phyloP scores from a whole-genome alignment of 2,113 vertebrate species.

The Forbesichthys agassizii region DNA sequence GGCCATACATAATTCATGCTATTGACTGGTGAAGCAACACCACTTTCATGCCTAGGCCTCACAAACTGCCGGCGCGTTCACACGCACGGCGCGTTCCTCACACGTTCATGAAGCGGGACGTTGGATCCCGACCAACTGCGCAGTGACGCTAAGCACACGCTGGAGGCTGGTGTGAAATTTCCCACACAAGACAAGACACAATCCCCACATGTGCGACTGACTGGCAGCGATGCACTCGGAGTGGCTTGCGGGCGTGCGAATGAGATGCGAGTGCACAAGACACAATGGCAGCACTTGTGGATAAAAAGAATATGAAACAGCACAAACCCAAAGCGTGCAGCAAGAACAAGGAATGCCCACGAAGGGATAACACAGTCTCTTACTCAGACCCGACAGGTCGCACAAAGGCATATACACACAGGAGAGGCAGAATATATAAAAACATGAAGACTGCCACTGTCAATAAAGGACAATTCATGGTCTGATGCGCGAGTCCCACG shows the following conservation, averaged over 20 bases:
- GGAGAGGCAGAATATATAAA: neutral
- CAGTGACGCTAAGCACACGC: constrained; percentile 46
- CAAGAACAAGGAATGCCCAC: neutral
- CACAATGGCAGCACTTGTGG: neutral
- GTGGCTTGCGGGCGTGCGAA: constrained; percentile 3
- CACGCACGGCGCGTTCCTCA: constrained; percentile 29
- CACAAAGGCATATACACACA: constrained; percentile 1
- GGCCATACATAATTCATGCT: constrained; percentile 76
- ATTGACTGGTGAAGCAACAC: constrained; percentile 72
- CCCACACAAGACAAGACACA: constrained; percentile 35
- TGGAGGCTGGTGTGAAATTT: constrained; percentile 47
- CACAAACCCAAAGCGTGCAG: neutral
- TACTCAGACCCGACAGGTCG: constrained; percentile 6
- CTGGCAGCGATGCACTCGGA: constrained; percentile 12
- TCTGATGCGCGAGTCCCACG: constrained; percentile 58
- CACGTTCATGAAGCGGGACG: constrained; percentile 43
- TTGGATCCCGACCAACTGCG: constrained; percentile 59
- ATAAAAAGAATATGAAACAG: neutral
- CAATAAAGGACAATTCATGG: constrained; percentile 65
- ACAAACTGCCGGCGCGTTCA: constrained; percentile 72
- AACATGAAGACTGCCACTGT: constrained; percentile 31
- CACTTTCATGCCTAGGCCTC: constrained; percentile 67
- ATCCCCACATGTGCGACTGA: constrained; percentile 21
- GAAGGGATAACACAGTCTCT: neutral
- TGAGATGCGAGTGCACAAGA: constrained; percentile 18